Base-by-base conservation (phyloP, 2,888 invertebrate species). In the Orthosia gracilis region DNA sequence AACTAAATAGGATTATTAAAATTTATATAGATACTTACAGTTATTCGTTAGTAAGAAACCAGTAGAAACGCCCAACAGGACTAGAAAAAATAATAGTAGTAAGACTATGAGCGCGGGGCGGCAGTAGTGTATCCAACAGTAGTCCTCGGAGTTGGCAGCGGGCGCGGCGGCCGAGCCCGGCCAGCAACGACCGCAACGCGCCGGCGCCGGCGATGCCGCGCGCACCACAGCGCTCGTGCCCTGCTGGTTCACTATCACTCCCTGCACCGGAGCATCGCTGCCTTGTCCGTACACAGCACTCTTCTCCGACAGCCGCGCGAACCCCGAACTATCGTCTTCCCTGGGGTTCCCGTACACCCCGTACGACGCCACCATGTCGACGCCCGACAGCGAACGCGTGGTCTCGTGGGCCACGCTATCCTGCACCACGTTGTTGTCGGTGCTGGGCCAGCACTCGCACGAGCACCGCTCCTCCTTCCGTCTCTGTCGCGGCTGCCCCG, bases 21-120 rank as follows among this genome's bases (percentile, higher is more conserved):
- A 58, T 80, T 0, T 63, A 52, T 68, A 52, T 72, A 49, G 40
- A 83, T 94, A 97, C 97, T 97, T 91, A 97, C 97, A 97, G 91
- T 97, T 97, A 93, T 97, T 97, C 89, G 97, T 97, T 90, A 97
- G 92, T 91, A 97, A 93, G 87, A 97, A 96, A 91, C 97, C 97
- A 90, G 97, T 97, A 87, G 97, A 96, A 81, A 97, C 95, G 80
- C 97, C 96, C 92, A 97, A 94, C 89, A 97, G 92, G 82, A 97
- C 94, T 89, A 97, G 92, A 93, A 97, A 96, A 93, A 97, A 96
- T 83, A 97, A 92, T 78, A 97, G 92, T 71, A 97, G 91, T 69
- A 97, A 91, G 54, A 97, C 94, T 86, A 97, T 96, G 58, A 97
- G 91, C 17, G 97, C 96, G 18, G 97, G 97, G 82, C 96, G 94